phyloP scores from a whole-genome alignment of 2,888 invertebrate species.

The Latrodectus hesperus region DNA sequence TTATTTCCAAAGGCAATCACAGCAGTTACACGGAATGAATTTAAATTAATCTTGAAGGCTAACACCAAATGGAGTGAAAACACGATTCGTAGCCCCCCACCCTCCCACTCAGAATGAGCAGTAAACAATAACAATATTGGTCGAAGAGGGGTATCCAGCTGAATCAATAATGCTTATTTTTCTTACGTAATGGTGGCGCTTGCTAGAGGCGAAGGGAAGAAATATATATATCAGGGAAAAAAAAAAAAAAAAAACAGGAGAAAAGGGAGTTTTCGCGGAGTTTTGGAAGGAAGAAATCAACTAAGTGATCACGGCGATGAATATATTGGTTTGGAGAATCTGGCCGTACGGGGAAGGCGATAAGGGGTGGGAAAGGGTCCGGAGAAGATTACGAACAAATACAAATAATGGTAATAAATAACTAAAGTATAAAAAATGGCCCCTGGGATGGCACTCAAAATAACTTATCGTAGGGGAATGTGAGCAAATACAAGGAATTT shows the following conservation, averaged over 20 bases:
- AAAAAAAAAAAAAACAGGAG: neutral
- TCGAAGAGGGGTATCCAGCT: slow-evolving; percentile 36
- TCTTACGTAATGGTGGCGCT: neutral
- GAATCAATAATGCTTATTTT: slow-evolving; percentile 66
- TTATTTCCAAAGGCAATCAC: no score
- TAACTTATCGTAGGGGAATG: slow-evolving; percentile 41
- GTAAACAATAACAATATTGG: slow-evolving; percentile 59
- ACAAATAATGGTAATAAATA: slow-evolving; percentile 61
- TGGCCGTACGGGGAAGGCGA: neutral
- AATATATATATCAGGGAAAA: slow-evolving; percentile 4
- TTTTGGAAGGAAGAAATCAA: slow-evolving; percentile 63
- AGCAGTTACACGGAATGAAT: no score
- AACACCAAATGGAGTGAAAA: slow-evolving; percentile 16
- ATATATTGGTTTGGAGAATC: slow-evolving; percentile 59
- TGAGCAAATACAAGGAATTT: slow-evolving; percentile 7
- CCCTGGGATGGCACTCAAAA: slow-evolving; percentile 50
- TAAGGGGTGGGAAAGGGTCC: neutral
- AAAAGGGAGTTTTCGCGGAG: slow-evolving; percentile 26
- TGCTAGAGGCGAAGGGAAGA: slow-evolving; percentile 10
- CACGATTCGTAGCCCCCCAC: slow-evolving; percentile 19
- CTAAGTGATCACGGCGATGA: slow-evolving; percentile 63
- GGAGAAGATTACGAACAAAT: slow-evolving; percentile 52
- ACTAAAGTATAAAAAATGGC: slow-evolving; percentile 47
- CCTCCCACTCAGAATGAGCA: slow-evolving; percentile 14
- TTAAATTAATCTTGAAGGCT: no score